A percentile compares a stretch with the other conserved stretches of the same genome.
Conservation (phyloP, 2,797 vertebrate genomes). For the Notolepis coatsorum region DNA sequence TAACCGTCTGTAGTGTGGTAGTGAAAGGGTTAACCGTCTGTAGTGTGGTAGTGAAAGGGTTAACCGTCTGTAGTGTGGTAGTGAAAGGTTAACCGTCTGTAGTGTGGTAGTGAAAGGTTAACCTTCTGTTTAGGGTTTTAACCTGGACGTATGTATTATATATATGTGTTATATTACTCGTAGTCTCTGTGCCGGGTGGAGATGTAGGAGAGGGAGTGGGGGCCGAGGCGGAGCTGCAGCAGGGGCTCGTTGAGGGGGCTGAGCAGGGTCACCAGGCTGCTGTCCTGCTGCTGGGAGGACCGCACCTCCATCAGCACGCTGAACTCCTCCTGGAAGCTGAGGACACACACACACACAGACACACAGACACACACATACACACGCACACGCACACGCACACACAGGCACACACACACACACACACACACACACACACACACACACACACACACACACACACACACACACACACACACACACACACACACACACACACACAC, state of each 20-base stretch:
- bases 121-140: too few species aligned
- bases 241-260: slow-evolving; percentile 77
- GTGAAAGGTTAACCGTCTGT: too few species aligned
- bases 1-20: too few species aligned
- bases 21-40: too few species aligned
- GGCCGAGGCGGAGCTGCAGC: slow-evolving; percentile 83
- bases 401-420: slow-evolving; percentile 2
- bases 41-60: too few species aligned
- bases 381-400: neutral
- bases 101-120: too few species aligned
- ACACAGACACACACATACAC: neutral
- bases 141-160: too few species aligned
- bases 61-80: too few species aligned
- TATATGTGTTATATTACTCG: too few species aligned
- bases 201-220: slow-evolving; percentile 75
- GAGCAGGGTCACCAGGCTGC: slow-evolving; percentile 81
- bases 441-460: neutral
- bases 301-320: slow-evolving; percentile 81
- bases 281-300: slow-evolving; percentile 77
- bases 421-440: neutral
- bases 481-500: slow-evolving; percentile 1
- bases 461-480: neutral
- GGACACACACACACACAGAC: slow-evolving; percentile 1
- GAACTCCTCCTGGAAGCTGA: slow-evolving; percentile 85
- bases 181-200: slow-evolving; percentile 83